Conservation (phyloP, 2,113 vertebrate genomes). For the Cranoglanis bouderius region DNA sequence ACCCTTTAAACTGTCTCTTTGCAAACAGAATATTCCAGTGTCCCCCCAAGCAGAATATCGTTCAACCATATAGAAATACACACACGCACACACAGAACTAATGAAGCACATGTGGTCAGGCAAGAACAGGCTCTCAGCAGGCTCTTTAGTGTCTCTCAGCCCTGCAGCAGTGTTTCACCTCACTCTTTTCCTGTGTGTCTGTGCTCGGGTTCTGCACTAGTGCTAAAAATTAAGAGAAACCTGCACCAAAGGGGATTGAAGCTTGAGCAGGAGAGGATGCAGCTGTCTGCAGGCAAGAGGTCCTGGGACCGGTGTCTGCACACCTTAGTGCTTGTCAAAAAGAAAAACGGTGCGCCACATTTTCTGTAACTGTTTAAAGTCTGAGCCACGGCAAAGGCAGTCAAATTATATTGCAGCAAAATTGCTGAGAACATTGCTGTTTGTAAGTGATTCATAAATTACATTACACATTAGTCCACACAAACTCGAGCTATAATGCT, state of each 20-base stretch:
- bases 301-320: slow-evolving; percentile 3
- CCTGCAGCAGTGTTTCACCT: slow-evolving; percentile 15
- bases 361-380: not conserved
- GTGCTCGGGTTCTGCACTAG: not conserved
- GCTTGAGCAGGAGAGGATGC: not conserved
- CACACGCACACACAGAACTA: slow-evolving; percentile 4
- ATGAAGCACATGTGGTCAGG: slow-evolving; percentile 28
- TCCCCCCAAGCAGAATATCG: too few relatives aligned
- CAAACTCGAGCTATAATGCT: not conserved
- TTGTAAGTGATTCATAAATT: slow-evolving; percentile 5
- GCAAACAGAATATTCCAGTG: not conserved
- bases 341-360: not conserved
- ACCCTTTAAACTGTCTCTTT: not conserved
- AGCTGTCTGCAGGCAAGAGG: slow-evolving; percentile 10
- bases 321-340: not conserved
- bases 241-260: slow-evolving; percentile 25
- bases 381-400: not conserved
- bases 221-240: slow-evolving; percentile 45
- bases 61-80: not conserved
- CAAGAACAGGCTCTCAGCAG: slow-evolving; percentile 27
- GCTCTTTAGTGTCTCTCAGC: not conserved
- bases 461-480: not conserved
- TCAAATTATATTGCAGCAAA: slow-evolving; percentile 3
- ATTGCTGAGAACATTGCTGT: not conserved
- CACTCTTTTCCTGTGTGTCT: slow-evolving; percentile 11